phyloP scores from a whole-genome alignment of 2,797 vertebrate genomes.

The Hippoglossus hippoglossus region DNA sequence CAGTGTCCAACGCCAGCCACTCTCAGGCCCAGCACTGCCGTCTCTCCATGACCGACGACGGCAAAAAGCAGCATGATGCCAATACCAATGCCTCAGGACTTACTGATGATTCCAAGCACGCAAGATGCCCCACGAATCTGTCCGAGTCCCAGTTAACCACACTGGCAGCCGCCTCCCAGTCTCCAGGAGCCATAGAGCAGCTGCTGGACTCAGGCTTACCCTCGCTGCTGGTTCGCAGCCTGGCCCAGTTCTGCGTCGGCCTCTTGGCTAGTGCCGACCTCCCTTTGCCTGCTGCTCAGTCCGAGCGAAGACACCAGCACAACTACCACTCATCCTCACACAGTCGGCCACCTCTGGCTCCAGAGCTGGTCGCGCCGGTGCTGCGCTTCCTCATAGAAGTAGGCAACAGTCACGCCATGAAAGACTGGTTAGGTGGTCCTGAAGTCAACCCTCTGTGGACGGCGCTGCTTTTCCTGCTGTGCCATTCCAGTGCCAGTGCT shows the following conservation, averaged over 20 bases:
- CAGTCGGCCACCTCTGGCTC: conserved; percentile 87
- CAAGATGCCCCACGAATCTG: conserved; percentile 89
- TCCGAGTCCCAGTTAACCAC: conserved; percentile 95
- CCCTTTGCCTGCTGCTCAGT: conserved; percentile 84
- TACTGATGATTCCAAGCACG: conserved; percentile 97
- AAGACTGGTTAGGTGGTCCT: conserved; percentile 98
- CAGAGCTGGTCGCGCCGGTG: conserved; percentile 95
- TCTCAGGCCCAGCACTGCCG: conserved; percentile 84
- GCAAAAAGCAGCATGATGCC: conserved; percentile 93
- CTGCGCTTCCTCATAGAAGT: conserved; percentile 97
- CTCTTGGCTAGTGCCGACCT: conserved; percentile 91
- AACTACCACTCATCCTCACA: conserved; percentile 82
- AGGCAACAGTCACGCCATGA: conserved; percentile 98
- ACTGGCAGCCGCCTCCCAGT: conserved; percentile 96
- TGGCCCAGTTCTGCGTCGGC: conserved; percentile 93
- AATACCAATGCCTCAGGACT: conserved; percentile 81
- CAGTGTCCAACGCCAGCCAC: conserved; percentile 87
- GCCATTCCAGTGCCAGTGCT: conserved; percentile 91
- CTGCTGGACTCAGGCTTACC: conserved; percentile 96
- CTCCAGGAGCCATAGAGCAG: conserved; percentile 96
- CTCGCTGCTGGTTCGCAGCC: conserved; percentile 93
- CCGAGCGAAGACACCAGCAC: conserved; percentile 88
- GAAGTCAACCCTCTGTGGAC: conserved; percentile 98
- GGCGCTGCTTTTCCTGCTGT: conserved; percentile 95
- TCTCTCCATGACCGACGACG: conserved; percentile 96